Evolutionary conservation across 2,797 vertebrate genomes (phyloP).

Genomic region (Rhabdophis nuchalis): DNA sequence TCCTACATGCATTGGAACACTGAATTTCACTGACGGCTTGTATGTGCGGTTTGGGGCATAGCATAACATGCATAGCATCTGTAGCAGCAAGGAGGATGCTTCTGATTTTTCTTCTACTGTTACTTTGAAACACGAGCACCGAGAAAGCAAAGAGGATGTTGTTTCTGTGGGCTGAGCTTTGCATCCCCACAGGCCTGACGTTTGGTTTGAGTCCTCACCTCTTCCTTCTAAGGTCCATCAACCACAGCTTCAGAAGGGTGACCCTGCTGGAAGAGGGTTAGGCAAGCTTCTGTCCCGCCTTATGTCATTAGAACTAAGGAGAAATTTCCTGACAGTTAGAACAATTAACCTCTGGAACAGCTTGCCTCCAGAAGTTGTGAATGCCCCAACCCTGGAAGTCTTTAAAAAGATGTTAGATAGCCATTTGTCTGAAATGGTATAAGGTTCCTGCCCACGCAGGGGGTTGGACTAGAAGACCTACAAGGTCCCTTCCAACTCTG

Average conservation of each 20-base stretch:
- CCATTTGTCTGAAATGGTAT: too few species aligned
- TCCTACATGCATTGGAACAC: background rate
- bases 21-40: background rate
- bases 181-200: too few species aligned
- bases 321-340: too few species aligned
- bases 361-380: too few species aligned
- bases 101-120: background rate
- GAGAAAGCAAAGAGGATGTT: background rate
- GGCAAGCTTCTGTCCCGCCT: too few species aligned
- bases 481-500: too few species aligned
- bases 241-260: background rate
- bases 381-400: too few species aligned
- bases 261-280: background rate
- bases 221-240: background rate
- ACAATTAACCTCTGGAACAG: too few species aligned
- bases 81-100: background rate
- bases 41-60: background rate
- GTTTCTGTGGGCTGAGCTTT: background rate
- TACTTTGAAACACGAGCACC: background rate
- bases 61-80: background rate
- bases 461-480: too few species aligned
- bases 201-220: background rate
- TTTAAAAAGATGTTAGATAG: too few species aligned
- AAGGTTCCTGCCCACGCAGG: too few species aligned
- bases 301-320: too few species aligned